These are phyloP conservation scores for Hemibagrus wyckioides DNA, from an alignment of 2,113 vertebrate genomes.

Conservation along the genomic window DNA sequence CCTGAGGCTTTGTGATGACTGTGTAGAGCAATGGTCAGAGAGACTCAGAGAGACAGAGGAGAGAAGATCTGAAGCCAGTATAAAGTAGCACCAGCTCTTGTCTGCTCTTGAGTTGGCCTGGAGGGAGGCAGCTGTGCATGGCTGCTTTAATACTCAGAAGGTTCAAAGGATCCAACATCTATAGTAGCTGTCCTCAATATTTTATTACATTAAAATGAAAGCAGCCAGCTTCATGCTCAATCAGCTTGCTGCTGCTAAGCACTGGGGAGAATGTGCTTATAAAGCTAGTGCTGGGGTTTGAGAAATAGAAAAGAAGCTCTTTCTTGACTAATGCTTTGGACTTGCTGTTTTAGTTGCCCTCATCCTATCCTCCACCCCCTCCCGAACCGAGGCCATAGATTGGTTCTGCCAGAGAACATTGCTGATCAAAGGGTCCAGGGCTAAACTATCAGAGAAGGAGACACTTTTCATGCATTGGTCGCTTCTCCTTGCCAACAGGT, in stretches of 20 bases:
- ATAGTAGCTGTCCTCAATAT: conserved; percentile 50
- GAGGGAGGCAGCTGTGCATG: conserved; percentile 21
- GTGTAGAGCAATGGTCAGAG: neutral
- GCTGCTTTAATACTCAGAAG: conserved; percentile 30
- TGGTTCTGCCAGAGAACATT: conserved; percentile 14
- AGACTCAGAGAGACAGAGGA: neutral
- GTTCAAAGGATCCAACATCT: conserved; percentile 40
- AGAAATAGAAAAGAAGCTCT: conserved; percentile 22
- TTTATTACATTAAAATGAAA: conserved; percentile 63
- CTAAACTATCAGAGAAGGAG: conserved; percentile 4
- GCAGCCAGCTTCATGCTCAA: conserved; percentile 53
- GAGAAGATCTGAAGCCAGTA: conserved; percentile 5
- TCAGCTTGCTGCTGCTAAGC: conserved; percentile 55
- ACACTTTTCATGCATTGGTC: conserved; percentile 20
- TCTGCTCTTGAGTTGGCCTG: conserved; percentile 24
- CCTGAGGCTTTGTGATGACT: neutral
- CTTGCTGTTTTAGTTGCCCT: conserved; percentile 16
- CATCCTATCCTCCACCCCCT: no score
- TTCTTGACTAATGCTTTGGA: conserved; percentile 9
- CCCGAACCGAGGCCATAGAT: neutral
- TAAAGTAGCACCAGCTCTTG: neutral
- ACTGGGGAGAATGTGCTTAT: conserved; percentile 60
- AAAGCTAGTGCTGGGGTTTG: conserved; percentile 13
- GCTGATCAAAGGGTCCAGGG: conserved; percentile 23
- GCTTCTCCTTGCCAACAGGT: conserved; percentile 39